phyloP scores from a whole-genome alignment of 2,888 invertebrate species.

The Trypoxylon attenuatum region DNA sequence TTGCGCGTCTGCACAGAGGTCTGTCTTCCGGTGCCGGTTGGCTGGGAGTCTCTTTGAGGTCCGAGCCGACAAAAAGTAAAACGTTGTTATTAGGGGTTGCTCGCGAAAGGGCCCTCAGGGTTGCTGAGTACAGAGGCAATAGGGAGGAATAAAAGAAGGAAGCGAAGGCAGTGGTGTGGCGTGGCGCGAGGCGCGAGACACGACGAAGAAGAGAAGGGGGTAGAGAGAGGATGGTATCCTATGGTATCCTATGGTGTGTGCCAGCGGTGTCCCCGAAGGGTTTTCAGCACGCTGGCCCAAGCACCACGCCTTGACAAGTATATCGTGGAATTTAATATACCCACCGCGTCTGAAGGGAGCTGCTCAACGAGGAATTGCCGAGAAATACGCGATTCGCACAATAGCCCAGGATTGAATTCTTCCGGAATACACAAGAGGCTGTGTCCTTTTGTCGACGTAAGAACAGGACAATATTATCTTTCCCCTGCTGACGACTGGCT shows the following conservation, averaged over 20 bases:
- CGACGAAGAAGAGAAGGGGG: not conserved
- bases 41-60: constrained; percentile 63
- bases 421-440: not conserved
- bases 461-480: constrained; percentile 34
- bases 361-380: constrained; percentile 8
- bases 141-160: constrained; percentile 18
- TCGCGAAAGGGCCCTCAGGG: constrained; percentile 37
- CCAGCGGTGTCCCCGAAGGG: constrained; percentile 55
- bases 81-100: constrained; percentile 68
- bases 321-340: constrained; percentile 70
- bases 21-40: too few relatives aligned
- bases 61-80: constrained; percentile 67
- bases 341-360: constrained; percentile 36
- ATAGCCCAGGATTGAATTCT: constrained; percentile 35
- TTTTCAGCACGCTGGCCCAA: constrained; percentile 50
- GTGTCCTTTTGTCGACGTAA: constrained; percentile 6
- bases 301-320: constrained; percentile 68
- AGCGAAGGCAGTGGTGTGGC: constrained; percentile 13
- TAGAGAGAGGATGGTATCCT: not conserved
- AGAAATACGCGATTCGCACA: constrained; percentile 10
- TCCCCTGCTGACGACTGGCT: not conserved
- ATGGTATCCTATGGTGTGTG: constrained; percentile 30
- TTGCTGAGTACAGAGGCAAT: not conserved
- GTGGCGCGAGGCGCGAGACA: too few relatives aligned
- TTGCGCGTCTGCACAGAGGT: too few relatives aligned